These are phyloP conservation scores for Aphodius sticticus DNA, from an alignment of 2,888 invertebrate genomes.

Conservation along the genomic window DNA sequence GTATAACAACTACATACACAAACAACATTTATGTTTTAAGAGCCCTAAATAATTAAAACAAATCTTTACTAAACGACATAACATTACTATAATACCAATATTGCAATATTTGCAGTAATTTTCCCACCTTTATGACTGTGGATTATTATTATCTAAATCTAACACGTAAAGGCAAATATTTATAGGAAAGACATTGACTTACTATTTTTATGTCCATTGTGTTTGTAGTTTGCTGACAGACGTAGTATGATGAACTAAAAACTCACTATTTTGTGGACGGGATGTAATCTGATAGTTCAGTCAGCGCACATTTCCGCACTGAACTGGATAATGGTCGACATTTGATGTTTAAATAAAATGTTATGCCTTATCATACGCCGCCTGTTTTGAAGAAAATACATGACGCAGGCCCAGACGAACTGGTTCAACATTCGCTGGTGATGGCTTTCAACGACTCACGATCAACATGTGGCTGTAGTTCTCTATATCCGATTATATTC, in stretches of 20 bases:
- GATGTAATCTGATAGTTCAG: background rate
- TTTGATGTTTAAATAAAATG: background rate
- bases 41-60: too few relatives aligned
- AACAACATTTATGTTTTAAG: too few relatives aligned
- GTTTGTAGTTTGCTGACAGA: background rate
- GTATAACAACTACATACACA: too few relatives aligned
- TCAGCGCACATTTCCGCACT: background rate
- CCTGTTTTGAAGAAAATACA: background rate
- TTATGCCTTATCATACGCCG: background rate
- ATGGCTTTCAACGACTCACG: background rate
- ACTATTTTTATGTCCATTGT: background rate
- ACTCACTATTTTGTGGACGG: background rate
- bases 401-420: background rate
- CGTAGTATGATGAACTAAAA: background rate
- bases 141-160: background rate
- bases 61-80: too few relatives aligned
- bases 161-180: background rate
- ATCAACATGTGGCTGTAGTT: background rate
- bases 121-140: too few relatives aligned
- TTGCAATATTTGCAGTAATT: too few relatives aligned
- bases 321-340: background rate
- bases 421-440: background rate
- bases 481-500: background rate
- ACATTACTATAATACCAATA: too few relatives aligned
- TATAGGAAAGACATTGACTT: background rate